phyloP scores from a whole-genome alignment of 2,797 vertebrate species.

The Thaleichthys pacificus region DNA sequence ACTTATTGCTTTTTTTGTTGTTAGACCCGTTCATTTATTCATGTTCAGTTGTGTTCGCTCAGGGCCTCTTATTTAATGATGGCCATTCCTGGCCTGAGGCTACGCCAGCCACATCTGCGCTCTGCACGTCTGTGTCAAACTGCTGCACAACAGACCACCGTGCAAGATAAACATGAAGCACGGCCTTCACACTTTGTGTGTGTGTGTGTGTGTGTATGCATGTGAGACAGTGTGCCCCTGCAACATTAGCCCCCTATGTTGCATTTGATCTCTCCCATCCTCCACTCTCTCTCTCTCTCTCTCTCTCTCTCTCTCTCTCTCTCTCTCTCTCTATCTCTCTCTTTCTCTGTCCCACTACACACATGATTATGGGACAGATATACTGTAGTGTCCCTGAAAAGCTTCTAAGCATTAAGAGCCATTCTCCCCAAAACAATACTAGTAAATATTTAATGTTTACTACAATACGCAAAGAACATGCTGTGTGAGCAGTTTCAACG shows the following conservation, averaged over 20 bases:
- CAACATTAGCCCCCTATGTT: no score
- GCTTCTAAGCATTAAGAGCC: conserved; percentile 40
- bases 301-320: no score
- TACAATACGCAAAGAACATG: conserved; percentile 33
- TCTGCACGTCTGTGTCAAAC: neutral
- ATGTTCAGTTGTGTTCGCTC: conserved; percentile 18
- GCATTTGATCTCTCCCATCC: no score
- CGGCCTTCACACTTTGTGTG: no score
- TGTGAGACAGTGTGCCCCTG: no score
- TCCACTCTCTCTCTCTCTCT: no score
- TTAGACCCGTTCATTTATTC: conserved; percentile 30
- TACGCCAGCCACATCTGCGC: neutral
- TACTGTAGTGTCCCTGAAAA: conserved; percentile 22
- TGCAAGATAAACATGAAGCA: no score
- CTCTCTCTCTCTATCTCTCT: no score
- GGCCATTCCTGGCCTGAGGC: conserved; percentile 12
- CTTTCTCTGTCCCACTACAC: no score
- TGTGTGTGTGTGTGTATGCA: no score
- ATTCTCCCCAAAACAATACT: conserved; percentile 24
- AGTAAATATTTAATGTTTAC: conserved; percentile 59
- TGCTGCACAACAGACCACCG: no score
- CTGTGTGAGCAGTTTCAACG: neutral
- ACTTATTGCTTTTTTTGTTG: neutral
- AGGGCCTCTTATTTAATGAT: conserved; percentile 23
- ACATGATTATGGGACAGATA: no score